Evolutionary conservation across 2,888 invertebrate species (phyloP), one percentile per base, ranked within the genome.

Genomic region (Ennomos fuscantarius): DNA sequence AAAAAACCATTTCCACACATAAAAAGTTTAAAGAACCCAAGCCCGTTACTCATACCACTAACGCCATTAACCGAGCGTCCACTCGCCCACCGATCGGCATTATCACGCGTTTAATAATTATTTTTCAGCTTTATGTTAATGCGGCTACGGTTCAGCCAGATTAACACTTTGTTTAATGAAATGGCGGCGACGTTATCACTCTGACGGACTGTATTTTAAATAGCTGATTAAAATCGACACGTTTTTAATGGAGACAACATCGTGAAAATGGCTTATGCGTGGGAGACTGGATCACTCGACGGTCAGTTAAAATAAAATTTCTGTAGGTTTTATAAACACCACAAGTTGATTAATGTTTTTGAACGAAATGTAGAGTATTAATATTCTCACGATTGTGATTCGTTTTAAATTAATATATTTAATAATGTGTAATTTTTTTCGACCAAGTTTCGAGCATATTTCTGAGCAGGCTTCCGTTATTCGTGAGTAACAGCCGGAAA

Each of bases 101-200:
- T 57, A 55, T 52, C 56, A 55, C 59, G 39, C 58, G 50, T 56
- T 72, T 74, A 75, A 78, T 76, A 73, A 80, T 81, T 81, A 82
- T 84, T 82, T 76, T 76, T 61, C 72, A 66, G 76, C 70, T 76
- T 81, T 78, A 81, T 80, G 78, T 76, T 84, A 81, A 81, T 79
- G 72, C 70, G 81, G 79, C 75, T 73, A 74, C 78, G 77, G 73
- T 82, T 81, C 81, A 76, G 74, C 76, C 34, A 40, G 78, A 82
- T 86, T 84, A 86, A 86, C 87, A 86, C 87, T 82, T 78, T 72
- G 66, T 73, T 76, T 83, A 82, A 81, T 82, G 79, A 72, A 68
- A 78, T 76, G 69, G 73, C 70, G 79, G 75, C 71, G 69, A 72
- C 68, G 74, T 74, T 74, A 74, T 43, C 11, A 35, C 50, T 35